A percentile compares a stretch with the other conserved stretches of the same genome.
Evolutionary conservation across 1,140 invertebrate species (phyloP).

Genomic region (Drosophila nigromelanica): DNA sequence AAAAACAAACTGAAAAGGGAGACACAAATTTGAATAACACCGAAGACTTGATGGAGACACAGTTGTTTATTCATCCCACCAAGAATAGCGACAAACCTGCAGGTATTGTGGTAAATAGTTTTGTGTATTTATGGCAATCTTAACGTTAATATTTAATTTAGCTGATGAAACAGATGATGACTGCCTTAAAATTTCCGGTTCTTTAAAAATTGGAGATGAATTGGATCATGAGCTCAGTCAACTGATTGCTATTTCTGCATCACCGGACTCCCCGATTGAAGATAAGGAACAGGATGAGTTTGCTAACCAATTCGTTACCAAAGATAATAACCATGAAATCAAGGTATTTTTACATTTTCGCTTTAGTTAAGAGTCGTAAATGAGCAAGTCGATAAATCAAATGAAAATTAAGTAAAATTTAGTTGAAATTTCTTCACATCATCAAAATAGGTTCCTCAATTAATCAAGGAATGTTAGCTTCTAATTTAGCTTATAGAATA

Average conservation of each 20-base stretch:
- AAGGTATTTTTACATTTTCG: constrained; percentile 20
- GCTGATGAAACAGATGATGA: neutral
- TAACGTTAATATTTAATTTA: neutral
- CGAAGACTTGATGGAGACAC: constrained; percentile 28
- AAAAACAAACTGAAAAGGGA: neutral
- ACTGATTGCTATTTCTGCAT: constrained; percentile 31
- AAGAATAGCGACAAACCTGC: neutral
- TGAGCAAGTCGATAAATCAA: no score
- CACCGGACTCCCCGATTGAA: constrained; percentile 9
- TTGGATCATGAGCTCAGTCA: constrained; percentile 45
- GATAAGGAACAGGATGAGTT: constrained; percentile 15
- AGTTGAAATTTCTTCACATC: no score
- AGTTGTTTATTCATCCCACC: constrained; percentile 15
- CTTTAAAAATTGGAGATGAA: constrained; percentile 29
- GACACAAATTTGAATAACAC: constrained; percentile 1
- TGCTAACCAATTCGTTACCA: constrained; percentile 19
- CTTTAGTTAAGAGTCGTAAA: neutral
- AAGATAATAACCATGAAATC: constrained; percentile 19
- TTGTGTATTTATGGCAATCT: neutral
- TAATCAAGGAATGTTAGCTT: no score
- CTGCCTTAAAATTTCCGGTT: neutral
- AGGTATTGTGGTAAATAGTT: neutral
- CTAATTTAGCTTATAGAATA: no score
- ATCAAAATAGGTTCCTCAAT: no score
- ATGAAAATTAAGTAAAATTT: no score